Base-by-base conservation (phyloP, 2,888 invertebrate species). In the Caenorhabditis plicata region DNA sequence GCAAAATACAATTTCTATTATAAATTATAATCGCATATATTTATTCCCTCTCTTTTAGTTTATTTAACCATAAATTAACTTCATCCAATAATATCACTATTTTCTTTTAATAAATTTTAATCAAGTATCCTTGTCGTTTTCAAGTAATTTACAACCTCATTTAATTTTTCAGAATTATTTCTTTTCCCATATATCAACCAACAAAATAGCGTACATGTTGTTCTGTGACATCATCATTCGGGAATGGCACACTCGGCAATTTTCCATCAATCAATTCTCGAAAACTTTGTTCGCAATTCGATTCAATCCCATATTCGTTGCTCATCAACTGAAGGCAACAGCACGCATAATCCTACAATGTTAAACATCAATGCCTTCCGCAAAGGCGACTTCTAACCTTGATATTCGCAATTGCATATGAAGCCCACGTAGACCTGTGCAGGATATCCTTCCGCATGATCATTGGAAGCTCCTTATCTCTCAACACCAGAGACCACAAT, bases 341-440 rank as follows among this genome's bases (percentile, higher is more conserved):
- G 23, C 45, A 48, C 1, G 46, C 55, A 25, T 50, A 68, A 20
- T 68, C 68, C 32, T 58, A 35, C 17, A 45, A 20, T n/a, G n/a
- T n/a, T n/a, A n/a, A n/a, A n/a, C n/a, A n/a, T n/a, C n/a, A n/a
- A n/a, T n/a, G n/a, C n/a, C n/a, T n/a, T n/a, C n/a, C n/a, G n/a
- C n/a, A n/a, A n/a, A n/a, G n/a, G n/a, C n/a, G n/a, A n/a, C n/a
- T n/a, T n/a, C 11, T 11, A 23, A 53, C 58, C 44, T 62, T 62
- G 26, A 63, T 27, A 20, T 52, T 42, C 0, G 63, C 54, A 19
- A 51, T 51, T 0, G 50, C 54, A 33, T 65, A 65, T 4, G 62
- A 46, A 3, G 68, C 64, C 64, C 68, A 68, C 9, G 56, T 40
- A 20, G 62, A 55, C 17, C 54, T 51, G 31, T 64, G 60, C 44